Conservation (phyloP, 2,888 invertebrate species). For the Ganaspis brasiliensis region DNA sequence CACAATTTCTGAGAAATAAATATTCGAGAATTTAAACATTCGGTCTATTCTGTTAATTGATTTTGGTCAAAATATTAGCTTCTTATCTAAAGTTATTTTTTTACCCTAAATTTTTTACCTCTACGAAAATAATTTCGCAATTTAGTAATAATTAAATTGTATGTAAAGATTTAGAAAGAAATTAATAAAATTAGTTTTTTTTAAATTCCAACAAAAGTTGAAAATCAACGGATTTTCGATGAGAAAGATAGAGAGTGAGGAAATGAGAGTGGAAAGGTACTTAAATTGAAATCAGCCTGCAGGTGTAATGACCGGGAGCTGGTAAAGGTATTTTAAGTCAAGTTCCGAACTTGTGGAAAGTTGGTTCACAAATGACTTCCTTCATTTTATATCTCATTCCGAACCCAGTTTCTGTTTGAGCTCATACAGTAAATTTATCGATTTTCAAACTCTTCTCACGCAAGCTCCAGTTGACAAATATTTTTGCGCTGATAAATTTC, state of each 20-base stretch:
- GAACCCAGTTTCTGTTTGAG: conserved; percentile 3
- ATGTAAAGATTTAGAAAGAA: too few species aligned
- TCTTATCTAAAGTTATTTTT: too few species aligned
- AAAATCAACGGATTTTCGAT: too few species aligned
- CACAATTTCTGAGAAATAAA: too few species aligned
- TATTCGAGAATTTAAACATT: too few species aligned
- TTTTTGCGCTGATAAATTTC: background rate
- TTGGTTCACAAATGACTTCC: conserved; percentile 33
- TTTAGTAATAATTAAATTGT: too few species aligned
- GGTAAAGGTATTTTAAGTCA: conserved; percentile 24
- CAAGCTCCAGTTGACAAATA: background rate
- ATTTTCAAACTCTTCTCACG: background rate
- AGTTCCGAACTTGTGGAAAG: conserved; percentile 28
- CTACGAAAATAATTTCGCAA: too few species aligned
- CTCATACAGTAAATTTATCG: conserved; percentile 8
- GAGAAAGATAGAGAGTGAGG: background rate
- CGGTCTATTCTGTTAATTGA: too few species aligned
- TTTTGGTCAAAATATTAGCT: too few species aligned
- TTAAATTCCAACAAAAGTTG: too few species aligned
- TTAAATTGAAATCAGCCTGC: conserved; percentile 25
- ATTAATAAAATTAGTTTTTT: too few species aligned
- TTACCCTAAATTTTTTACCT: too few species aligned
- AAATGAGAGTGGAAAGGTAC: conserved; percentile 28
- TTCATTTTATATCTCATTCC: conserved; percentile 22
- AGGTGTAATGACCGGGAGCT: conserved; percentile 27